These are phyloP conservation scores for Butorides virescens DNA, from an alignment of 2,113 vertebrate genomes.

Conservation along the genomic window DNA sequence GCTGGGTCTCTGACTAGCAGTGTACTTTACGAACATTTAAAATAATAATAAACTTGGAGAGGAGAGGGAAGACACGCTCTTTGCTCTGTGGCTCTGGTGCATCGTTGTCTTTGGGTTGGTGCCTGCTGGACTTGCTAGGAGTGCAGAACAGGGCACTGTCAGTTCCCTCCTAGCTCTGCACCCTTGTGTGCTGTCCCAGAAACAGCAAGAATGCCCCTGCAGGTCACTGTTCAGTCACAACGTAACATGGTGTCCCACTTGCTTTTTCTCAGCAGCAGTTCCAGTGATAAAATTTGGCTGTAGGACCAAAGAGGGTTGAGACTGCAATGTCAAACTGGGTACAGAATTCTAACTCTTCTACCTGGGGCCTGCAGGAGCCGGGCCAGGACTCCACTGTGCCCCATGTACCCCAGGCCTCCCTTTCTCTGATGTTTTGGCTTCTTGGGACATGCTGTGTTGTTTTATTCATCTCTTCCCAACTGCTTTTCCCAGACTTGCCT, in stretches of 20 bases:
- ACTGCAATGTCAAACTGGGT: background rate
- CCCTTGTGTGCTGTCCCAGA: background rate
- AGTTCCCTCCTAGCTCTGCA: background rate
- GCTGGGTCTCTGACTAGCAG: background rate
- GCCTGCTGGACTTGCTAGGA: background rate
- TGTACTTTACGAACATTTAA: background rate
- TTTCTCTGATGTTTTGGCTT: background rate
- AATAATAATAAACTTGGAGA: slow-evolving; percentile 15
- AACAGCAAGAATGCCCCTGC: background rate
- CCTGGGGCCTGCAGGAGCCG: background rate
- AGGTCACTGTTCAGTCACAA: background rate
- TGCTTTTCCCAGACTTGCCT: background rate
- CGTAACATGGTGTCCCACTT: background rate
- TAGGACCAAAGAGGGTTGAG: fast-evolving
- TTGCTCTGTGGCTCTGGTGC: background rate
- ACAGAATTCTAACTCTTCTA: background rate
- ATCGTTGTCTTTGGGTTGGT: background rate
- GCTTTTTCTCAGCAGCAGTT: background rate
- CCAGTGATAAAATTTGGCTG: background rate
- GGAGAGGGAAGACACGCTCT: background rate
- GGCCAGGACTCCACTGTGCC: background rate
- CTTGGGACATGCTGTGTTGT: background rate
- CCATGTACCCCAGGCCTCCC: background rate
- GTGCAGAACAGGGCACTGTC: background rate
- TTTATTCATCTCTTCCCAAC: background rate